Evolutionary conservation across 2,113 vertebrate genomes (phyloP).

Genomic region (Bubo blakistoni): DNA sequence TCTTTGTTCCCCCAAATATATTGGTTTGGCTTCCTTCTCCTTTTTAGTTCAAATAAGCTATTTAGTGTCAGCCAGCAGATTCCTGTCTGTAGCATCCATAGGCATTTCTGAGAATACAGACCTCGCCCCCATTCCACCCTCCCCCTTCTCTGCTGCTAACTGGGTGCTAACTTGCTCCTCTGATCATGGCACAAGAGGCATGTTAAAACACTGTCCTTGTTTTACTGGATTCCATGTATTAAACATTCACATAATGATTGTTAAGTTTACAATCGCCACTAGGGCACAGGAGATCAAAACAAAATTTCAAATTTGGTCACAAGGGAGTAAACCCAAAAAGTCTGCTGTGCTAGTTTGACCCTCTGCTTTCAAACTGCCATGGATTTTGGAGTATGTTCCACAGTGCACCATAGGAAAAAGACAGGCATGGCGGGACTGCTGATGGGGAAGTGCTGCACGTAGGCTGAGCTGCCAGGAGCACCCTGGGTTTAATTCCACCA

Average conservation of each 20-base stretch:
- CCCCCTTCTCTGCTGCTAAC: background rate
- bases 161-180: background rate
- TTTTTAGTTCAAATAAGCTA: background rate
- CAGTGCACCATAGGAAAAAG: background rate
- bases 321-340: background rate
- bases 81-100: background rate
- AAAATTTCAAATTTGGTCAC: background rate
- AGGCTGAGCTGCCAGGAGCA: background rate
- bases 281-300: rapidly evolving
- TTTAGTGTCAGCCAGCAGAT: background rate
- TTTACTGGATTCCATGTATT: background rate
- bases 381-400: background rate
- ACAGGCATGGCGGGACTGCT: rapidly evolving
- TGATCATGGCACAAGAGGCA: background rate
- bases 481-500: rapidly evolving
- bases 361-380: background rate
- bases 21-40: background rate
- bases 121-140: background rate
- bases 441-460: background rate
- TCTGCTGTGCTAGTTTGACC: background rate
- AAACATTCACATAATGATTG: background rate
- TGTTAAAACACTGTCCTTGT: background rate
- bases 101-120: background rate
- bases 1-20: background rate
- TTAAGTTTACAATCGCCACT: background rate